Evolutionary conservation across 2,113 vertebrate species (phyloP), one percentile per base, ranked within the genome.

Genomic region (Rissa tridactyla): DNA sequence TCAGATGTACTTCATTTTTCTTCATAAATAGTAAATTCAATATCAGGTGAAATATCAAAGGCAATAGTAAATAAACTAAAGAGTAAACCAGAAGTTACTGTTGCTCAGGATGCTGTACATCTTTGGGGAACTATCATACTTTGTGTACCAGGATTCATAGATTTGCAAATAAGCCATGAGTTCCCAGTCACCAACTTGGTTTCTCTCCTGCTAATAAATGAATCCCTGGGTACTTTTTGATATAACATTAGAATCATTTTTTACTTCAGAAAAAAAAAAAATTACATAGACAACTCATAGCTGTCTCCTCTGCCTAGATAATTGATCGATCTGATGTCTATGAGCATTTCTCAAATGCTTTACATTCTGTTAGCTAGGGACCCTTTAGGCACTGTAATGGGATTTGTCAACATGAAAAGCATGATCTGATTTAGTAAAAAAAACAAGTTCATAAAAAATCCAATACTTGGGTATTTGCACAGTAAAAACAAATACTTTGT

Each of bases 41-140:
- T 84, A 91, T 57, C 57, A 64, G 11, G 61, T 64, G 7, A 94
- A 84, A 51, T 80, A 88, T 47, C 11, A 68, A 94, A 84, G 3
- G 10, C 66, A 82, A 12, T 18, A 57, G 6, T 46, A 73, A 78
- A 86, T 80, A 79, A 88, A 29, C 13, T 70, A 61, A 73, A 62
- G 9, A 40, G 8, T 62, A 54, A 87, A 92, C 10, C 19, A 42
- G 30, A 85, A 86, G 15, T 36, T 82, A 42, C 30, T 79, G 13
- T 32, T 86, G n/a, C n/a, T 79, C 10, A 36, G n/a, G 36, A 58
- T 6, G 47, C 55, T 38, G 4, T 29, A 49, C 0, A 0, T 79
- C 40, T 76, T 75, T 62, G 32, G 36, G 20, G 52, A 82, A 34
- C 27, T 76, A 71, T 64, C 42, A 62, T 36, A 51, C 5, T 71